These are phyloP conservation scores for Craseonycteris thonglongyai DNA, from an alignment of 2,113 vertebrate species.

Conservation along the genomic window DNA sequence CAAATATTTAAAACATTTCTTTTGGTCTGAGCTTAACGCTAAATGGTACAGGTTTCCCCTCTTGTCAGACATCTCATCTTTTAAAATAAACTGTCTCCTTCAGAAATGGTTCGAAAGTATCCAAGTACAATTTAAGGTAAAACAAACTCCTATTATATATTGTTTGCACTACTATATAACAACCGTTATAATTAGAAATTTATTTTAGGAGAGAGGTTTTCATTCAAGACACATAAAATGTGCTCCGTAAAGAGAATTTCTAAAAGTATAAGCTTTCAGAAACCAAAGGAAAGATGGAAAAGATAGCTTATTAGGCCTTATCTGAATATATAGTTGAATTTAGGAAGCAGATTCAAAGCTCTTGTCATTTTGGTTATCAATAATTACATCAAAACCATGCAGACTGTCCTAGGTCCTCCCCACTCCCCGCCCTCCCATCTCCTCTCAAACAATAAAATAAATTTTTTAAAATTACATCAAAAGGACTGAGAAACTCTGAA, in stretches of 20 bases:
- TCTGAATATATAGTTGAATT: background rate
- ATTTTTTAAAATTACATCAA: background rate
- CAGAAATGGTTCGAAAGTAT: slow-evolving; percentile 40
- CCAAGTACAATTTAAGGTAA: background rate
- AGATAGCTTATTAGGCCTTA: background rate
- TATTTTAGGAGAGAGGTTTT: slow-evolving; percentile 30
- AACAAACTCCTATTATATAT: background rate
- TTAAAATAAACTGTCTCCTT: slow-evolving; percentile 10
- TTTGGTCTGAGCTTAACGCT: slow-evolving; percentile 25
- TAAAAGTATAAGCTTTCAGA: background rate
- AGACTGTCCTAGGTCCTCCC: no score
- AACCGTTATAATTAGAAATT: slow-evolving; percentile 32
- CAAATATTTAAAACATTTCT: slow-evolving; percentile 47
- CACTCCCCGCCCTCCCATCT: no score
- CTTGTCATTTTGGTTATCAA: background rate
- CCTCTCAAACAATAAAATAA: no score
- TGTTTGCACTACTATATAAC: slow-evolving; percentile 50
- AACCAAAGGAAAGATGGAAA: slow-evolving; percentile 4
- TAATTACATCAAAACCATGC: background rate
- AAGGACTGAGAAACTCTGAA: background rate
- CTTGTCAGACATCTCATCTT: background rate
- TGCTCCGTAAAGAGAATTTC: background rate
- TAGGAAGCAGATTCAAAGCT: background rate
- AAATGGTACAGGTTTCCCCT: slow-evolving; percentile 14
- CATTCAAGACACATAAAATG: slow-evolving; percentile 8